Percentiles rank a stretch among this genome's conserved stretches.
These are phyloP conservation scores for Drosophila melanosoma DNA, from an alignment of 2,888 invertebrate species.

Conservation along the genomic window DNA sequence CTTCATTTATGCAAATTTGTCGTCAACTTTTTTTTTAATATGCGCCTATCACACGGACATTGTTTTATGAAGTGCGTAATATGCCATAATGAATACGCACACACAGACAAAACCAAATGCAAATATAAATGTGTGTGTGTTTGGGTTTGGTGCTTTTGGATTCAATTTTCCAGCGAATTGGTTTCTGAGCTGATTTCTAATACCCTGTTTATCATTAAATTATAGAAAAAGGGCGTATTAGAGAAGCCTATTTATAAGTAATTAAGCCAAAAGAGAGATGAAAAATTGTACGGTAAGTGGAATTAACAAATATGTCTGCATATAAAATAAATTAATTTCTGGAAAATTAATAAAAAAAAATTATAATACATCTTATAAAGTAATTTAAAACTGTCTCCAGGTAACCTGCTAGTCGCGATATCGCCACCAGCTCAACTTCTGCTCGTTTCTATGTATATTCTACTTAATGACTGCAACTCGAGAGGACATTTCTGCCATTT, in stretches of 20 bases:
- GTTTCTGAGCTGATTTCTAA: conserved; percentile 36
- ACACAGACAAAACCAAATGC: background rate
- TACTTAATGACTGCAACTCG: conserved; percentile 59
- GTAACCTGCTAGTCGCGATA: background rate
- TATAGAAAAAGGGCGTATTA: background rate
- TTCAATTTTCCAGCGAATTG: conserved; percentile 69
- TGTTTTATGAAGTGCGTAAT: conserved; percentile 38
- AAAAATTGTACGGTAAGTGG: background rate
- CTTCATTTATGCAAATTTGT: conserved; percentile 65
- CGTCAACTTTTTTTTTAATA: conserved; percentile 53
- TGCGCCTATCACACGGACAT: conserved; percentile 27
- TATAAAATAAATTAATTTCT: background rate
- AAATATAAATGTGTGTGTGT: background rate
- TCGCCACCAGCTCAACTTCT: background rate
- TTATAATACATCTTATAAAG: no score
- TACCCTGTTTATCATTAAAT: conserved; percentile 5
- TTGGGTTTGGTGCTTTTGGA: conserved; percentile 36
- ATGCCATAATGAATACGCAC: conserved; percentile 46
- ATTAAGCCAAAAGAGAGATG: no score
- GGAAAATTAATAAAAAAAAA: no score
- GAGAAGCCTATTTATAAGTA: background rate
- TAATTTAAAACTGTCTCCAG: background rate
- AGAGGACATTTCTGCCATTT: conserved; percentile 52
- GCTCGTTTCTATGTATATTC: conserved; percentile 24
- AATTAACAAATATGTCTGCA: background rate